Evolutionary conservation across 2,888 invertebrate genomes (phyloP).

Genomic region (Tenthredo scrophulariae): DNA sequence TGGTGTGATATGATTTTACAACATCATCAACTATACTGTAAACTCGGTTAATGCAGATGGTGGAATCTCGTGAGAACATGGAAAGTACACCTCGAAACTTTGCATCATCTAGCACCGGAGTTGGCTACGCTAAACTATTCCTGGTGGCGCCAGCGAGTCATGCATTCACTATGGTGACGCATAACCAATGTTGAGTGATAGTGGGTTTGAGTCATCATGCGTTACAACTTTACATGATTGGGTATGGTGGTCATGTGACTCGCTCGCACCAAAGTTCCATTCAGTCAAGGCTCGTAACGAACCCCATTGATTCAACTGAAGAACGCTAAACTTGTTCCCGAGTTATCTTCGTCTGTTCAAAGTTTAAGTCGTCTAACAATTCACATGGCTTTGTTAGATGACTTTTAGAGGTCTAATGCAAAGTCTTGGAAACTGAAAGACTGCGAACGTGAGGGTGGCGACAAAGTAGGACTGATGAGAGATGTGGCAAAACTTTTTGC

Average conservation of each 20-base stretch:
- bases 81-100: background rate
- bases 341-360: background rate
- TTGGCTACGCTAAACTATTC: background rate
- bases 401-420: background rate
- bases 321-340: background rate
- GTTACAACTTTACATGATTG: background rate
- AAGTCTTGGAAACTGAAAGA: background rate
- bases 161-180: background rate
- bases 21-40: no score
- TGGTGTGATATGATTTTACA: background rate
- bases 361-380: background rate
- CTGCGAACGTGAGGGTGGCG: background rate
- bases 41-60: background rate
- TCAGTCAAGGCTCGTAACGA: background rate
- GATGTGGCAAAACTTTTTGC: background rate
- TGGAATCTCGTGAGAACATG: background rate
- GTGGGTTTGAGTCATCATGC: background rate
- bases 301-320: background rate
- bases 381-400: background rate
- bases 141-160: background rate
- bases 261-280: background rate
- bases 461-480: background rate
- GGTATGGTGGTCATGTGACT: background rate
- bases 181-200: background rate
- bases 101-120: background rate